Base-by-base conservation (phyloP, 2,113 vertebrate genomes). In the Entosphenus tridentatus region DNA sequence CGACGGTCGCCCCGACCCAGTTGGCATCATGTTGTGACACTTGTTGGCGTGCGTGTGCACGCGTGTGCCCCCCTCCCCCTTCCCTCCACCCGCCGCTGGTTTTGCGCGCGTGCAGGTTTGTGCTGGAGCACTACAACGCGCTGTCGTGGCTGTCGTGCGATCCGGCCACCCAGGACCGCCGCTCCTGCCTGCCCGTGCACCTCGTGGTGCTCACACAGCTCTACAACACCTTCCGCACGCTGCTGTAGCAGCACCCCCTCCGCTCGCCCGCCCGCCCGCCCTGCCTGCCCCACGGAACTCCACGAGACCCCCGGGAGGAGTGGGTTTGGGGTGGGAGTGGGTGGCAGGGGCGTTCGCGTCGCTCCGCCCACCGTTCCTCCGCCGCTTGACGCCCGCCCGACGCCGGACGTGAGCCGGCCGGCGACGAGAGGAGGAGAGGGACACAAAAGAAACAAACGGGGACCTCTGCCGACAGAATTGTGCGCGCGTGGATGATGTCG, bases 141-240 rank as follows among this genome's bases (percentile, higher is more conserved):
- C 82, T 89, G 71, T 89, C 86, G 69, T 89, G 86, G 86, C 82
- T 89, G 56, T 96, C 92, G 0, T 96, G 92, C 74, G 90, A 87
- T 70, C 93, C 93, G 59, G 87, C 93, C 73, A 89, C 89, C 70
- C 93, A 98, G 77, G 93, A 98, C 77, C 90, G 93, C 58, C 89
- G 88, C 72, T 98, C 92, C 80, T 98, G 93, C 84, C 85, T 98
- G 79, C 93, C 93, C 12, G 83, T 95, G 78, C 93, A 98, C 82
- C 82, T 98, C 56, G 91, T 91, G 73, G 85, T 98, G 77, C 88
- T 98, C 77, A 90, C 85, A 72, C 93, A 98, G 80, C 81, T 98
- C 86, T 95, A 98, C 85, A 98, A 98, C 3, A 87, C 89, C 83
- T 86, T 96, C 80, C 87, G 91, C 82, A 95, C 92, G 75, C 86